phyloP scores from a whole-genome alignment of 2,113 vertebrate genomes.

The Urocynchramus pylzowi region DNA sequence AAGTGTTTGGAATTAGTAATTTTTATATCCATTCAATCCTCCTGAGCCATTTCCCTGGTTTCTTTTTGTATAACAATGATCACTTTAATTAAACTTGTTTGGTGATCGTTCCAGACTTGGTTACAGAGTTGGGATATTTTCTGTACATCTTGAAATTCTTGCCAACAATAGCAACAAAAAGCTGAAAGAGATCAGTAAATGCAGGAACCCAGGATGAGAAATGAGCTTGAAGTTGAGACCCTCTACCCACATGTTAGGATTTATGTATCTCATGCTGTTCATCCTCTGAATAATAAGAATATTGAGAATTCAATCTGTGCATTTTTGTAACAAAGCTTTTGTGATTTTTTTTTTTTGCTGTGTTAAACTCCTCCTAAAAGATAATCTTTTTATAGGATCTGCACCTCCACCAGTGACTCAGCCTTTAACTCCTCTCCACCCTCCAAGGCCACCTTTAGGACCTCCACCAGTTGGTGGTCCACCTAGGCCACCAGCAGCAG shows the following conservation, averaged over 20 bases:
- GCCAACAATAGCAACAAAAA: neutral
- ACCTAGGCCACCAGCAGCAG: conserved; percentile 62
- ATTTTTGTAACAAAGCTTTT: neutral
- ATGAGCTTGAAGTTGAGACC: neutral
- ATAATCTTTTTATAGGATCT: conserved; percentile 67
- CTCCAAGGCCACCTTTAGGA: conserved; percentile 73
- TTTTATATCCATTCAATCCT: neutral
- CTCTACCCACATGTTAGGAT: neutral
- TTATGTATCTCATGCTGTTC: neutral
- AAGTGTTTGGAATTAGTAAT: neutral
- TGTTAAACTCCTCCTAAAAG: neutral
- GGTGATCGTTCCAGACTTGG: neutral
- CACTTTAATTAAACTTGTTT: neutral
- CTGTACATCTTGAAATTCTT: neutral
- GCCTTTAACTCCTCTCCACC: conserved; percentile 74
- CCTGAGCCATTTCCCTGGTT: neutral
- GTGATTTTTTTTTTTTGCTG: neutral
- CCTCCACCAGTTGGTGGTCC: conserved; percentile 70
- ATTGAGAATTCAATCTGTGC: neutral
- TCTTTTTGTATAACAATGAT: neutral
- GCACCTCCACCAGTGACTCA: conserved; percentile 74
- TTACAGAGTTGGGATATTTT: neutral
- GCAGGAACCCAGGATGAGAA: neutral
- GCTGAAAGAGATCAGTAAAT: neutral
- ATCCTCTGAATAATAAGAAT: neutral